These are phyloP conservation scores for Peromyscus aztecus DNA, from an alignment of 2,797 vertebrate species.

Conservation along the genomic window DNA sequence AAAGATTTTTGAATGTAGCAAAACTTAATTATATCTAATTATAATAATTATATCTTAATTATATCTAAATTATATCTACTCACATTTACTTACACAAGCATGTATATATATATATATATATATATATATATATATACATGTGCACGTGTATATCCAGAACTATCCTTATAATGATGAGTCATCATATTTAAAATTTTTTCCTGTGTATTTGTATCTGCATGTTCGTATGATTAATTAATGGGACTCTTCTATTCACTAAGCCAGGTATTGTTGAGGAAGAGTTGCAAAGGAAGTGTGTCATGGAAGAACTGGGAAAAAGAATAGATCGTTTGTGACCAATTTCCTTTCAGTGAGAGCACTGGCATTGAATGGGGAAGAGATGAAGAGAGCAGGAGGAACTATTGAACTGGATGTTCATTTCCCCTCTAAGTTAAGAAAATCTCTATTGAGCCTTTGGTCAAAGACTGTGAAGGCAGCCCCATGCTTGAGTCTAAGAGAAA, in stretches of 20 bases:
- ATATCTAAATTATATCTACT: neutral
- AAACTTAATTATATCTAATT: neutral
- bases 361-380: neutral
- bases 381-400: neutral
- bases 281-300: neutral
- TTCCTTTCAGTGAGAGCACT: neutral
- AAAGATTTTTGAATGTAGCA: neutral
- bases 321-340: neutral
- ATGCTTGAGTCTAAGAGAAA: neutral
- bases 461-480: neutral
- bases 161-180: neutral
- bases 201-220: rapidly evolving
- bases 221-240: neutral
- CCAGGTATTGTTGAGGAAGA: neutral
- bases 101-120: neutral
- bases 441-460: rapidly evolving
- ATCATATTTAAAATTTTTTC: neutral
- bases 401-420: neutral
- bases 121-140: neutral
- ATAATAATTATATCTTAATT: no score
- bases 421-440: neutral
- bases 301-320: neutral
- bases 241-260: neutral
- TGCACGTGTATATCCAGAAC: neutral
- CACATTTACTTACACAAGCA: neutral